A percentile compares a stretch with the other conserved stretches of the same genome.
These are phyloP conservation scores for Mugil cephalus DNA, from an alignment of 2,113 vertebrate species.

Conservation along the genomic window DNA sequence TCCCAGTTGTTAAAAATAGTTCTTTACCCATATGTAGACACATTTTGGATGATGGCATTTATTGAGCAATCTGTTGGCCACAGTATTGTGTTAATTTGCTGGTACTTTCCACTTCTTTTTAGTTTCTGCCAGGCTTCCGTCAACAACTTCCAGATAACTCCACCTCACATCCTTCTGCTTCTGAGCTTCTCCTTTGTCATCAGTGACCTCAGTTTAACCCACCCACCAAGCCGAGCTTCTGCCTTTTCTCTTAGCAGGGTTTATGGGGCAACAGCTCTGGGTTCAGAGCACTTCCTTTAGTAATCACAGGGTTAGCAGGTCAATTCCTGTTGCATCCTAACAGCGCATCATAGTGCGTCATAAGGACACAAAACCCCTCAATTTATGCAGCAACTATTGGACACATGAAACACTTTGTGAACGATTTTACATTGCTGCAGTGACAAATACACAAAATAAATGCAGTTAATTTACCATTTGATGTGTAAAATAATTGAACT, in stretches of 20 bases:
- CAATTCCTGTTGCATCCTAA: not conserved
- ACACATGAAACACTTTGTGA: not conserved
- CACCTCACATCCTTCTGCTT: slow-evolving; percentile 75
- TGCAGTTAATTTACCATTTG: not conserved
- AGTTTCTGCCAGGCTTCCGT: slow-evolving; percentile 50
- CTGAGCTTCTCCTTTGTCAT: slow-evolving; percentile 67
- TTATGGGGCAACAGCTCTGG: slow-evolving; percentile 16
- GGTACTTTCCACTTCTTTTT: slow-evolving; percentile 27
- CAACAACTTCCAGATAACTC: slow-evolving; percentile 71
- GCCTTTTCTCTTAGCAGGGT: slow-evolving; percentile 11
- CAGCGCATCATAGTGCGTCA: not conserved
- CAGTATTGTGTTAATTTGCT: not conserved
- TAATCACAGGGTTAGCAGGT: not conserved
- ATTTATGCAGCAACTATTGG: not conserved
- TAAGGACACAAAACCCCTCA: accelerated
- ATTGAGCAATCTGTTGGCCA: too few species aligned
- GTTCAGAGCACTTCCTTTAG: slow-evolving; percentile 2
- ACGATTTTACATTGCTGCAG: not conserved
- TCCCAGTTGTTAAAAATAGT: not conserved
- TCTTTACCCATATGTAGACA: not conserved
- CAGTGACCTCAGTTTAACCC: slow-evolving; percentile 58
- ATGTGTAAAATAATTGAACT: slow-evolving; percentile 1
- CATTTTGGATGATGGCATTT: too few species aligned
- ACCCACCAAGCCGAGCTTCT: slow-evolving; percentile 37
- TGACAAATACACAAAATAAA: not conserved